Evolutionary conservation across 2,888 invertebrate genomes (phyloP), one percentile per base, ranked within the genome.

Genomic region (Cataglyphis cursor): DNA sequence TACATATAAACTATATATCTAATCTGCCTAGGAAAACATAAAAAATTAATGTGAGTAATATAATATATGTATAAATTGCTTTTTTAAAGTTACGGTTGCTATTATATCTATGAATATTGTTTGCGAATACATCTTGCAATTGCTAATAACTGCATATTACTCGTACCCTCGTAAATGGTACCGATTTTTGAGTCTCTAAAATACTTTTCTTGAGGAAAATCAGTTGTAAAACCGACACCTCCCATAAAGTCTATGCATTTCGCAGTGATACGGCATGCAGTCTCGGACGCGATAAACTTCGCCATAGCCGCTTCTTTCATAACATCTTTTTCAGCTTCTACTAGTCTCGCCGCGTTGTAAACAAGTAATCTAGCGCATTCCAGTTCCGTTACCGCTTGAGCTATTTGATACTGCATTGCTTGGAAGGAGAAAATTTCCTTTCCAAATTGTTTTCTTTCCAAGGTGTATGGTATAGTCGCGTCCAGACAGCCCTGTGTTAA

Each of bases 201-300:
- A 96, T 96, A 99, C 95, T 99, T 99, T 95, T 99, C 99, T 91
- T 99, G 98, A 0, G 99, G 99, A 94, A 98, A 99, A 93, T 99
- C 98, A 92, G 97, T 97, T 0, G 99, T 99, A 95, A 98, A 99
- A 24, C 99, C 99, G 24, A 99, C 98, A 18, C 99, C 99, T 0
- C 99, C 99, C 98, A 99, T 98, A 97, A 98, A 98, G 95, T 99
- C 99, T 87, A 99, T 97, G 95, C 99, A 99, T 94, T 98, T 98
- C 15, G 98, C 97, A 59, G 99, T 98, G 1, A 98, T 96, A 88
- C 96, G 96, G 88, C 98, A 97, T 1, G 99, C 99, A 66, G 98
- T 97, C 96, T 99, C 98, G 92, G 98, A 97, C 48, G 99, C 97
- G 93, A 96, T 98, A 91, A 97, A 97, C 96, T 99, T 99, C 1